A percentile compares a stretch with the other conserved stretches of the same genome.
phyloP scores from a whole-genome alignment of 2,113 vertebrate genomes.

The Apaloderma vittatum region DNA sequence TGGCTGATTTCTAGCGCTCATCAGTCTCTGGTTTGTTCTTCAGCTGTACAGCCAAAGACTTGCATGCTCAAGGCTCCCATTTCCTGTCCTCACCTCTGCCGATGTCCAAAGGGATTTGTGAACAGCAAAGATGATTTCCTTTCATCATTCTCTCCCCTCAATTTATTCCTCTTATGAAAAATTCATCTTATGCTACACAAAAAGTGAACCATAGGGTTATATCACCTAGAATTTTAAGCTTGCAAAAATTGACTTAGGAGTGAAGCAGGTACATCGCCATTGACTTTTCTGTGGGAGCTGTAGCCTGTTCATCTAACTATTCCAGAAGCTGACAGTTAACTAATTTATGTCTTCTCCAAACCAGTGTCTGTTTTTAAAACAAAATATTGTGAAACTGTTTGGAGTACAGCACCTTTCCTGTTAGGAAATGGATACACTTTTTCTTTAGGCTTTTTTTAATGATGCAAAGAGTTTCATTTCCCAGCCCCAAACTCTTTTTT shows the following conservation, averaged over 20 bases:
- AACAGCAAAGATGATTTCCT: background rate
- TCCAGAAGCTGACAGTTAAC: background rate
- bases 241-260: background rate
- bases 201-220: background rate
- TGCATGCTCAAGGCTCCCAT: background rate
- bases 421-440: background rate
- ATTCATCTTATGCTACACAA: background rate
- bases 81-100: background rate
- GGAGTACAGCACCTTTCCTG: background rate
- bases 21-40: background rate
- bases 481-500: background rate
- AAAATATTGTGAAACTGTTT: background rate
- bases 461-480: background rate
- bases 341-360: background rate
- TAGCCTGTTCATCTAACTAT: background rate
- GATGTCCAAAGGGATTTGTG: background rate
- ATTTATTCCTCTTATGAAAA: background rate
- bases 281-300: background rate
- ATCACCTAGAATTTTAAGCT: background rate
- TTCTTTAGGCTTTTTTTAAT: background rate
- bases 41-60: background rate
- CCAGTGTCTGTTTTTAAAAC: background rate
- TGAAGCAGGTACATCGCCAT: background rate
- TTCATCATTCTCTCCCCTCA: background rate
- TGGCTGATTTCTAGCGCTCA: background rate